Evolutionary conservation across 2,888 invertebrate genomes (phyloP), one percentile per base, ranked within the genome.

Genomic region (Thecocarcelia acutangulata): DNA sequence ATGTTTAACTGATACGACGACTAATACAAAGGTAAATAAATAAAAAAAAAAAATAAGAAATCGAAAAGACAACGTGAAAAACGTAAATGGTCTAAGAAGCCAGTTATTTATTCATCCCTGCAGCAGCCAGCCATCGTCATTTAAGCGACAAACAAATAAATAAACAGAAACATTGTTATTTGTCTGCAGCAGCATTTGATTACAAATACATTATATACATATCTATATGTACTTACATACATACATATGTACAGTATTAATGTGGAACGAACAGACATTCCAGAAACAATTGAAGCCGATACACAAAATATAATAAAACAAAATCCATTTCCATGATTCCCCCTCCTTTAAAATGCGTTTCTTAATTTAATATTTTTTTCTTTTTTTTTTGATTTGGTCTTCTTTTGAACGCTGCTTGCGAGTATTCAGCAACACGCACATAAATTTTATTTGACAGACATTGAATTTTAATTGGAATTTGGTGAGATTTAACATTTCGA

Each of bases 371-470:
- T n/a, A 24, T 24, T 56, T 61, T n/a, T 13, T 37, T 54, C 64
- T 33, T 56, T 17, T 59, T 56, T 69, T 17, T 74, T 74, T 74
- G 21, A 63, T 54, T 74, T 56, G n/a, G 33, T 54, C 11, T 15
- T n/a, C 13, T n/a, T 58, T 21, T 74, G 13, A 13, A 40, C 17
- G 19, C 28, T 64, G 52, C 15, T 46, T 74, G 54, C 61, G 56
- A 58, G 40, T 64, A 69, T 69, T 73, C 68, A 73, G 72, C 59
- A 59, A 82, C 52, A 82, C 24, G 70, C 42, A 64, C 69, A 84
- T 80, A 82, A 84, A 83, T 82, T 83, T 77, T 50, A 74, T 77
- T 82, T 82, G 83, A 82, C 82, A 80, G 82, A 80, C 74, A 83
- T 84, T 77, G 74, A 80, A 76, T 80, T 80, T 79, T 79, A 80